phyloP scores from a whole-genome alignment of 2,797 vertebrate genomes.

The Calcarius lapponicus region DNA sequence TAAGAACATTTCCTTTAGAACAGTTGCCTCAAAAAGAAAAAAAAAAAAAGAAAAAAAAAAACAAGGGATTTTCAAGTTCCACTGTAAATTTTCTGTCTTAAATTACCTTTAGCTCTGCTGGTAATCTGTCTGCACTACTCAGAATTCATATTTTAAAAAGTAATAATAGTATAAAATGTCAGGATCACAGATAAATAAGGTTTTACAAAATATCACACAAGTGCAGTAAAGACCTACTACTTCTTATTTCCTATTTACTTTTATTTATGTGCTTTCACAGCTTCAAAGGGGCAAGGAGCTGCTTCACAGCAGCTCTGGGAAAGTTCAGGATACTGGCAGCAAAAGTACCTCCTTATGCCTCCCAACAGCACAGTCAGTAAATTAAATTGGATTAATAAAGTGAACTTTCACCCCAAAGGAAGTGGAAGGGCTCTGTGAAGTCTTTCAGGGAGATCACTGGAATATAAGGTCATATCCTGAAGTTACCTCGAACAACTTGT shows the following conservation, averaged over 20 bases:
- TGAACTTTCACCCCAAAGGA: neutral
- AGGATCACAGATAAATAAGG: slow-evolving; percentile 14
- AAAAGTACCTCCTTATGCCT: neutral
- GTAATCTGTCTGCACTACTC: slow-evolving; percentile 13
- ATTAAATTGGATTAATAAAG: neutral
- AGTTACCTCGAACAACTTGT: neutral
- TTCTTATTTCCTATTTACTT: neutral
- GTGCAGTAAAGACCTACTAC: slow-evolving; percentile 9
- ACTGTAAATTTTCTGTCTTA: slow-evolving; percentile 8
- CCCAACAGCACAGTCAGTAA: neutral
- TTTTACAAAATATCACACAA: neutral
- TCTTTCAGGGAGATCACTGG: neutral
- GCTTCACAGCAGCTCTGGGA: neutral
- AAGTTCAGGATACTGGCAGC: neutral
- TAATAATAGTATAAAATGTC: slow-evolving; percentile 2
- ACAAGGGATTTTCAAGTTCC: neutral
- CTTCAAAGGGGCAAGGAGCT: neutral
- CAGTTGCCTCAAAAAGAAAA: neutral
- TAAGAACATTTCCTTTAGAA: slow-evolving; percentile 14
- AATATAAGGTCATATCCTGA: neutral
- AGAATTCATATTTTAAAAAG: slow-evolving; percentile 26
- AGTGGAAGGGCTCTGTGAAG: neutral
- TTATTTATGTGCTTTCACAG: neutral
- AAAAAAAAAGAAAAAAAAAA: neutral
- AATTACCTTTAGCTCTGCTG: slow-evolving; percentile 19